Evolutionary conservation across 1,140 invertebrate genomes (phyloP).

Genomic region (Pantala flavescens): DNA sequence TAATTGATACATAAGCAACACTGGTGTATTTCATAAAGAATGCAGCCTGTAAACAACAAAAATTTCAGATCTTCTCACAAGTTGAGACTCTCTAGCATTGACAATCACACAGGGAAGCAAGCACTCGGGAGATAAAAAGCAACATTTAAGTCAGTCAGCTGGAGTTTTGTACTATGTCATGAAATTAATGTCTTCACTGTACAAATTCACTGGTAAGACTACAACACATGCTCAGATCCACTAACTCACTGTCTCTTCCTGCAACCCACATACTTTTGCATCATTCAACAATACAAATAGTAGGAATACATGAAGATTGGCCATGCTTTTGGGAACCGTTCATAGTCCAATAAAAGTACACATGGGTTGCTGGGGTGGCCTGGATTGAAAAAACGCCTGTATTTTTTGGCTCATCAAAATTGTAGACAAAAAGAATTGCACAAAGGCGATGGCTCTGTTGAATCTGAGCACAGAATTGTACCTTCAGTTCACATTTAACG

Average conservation of each 20-base stretch:
- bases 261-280: neutral
- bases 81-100: neutral
- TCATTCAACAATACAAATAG: neutral
- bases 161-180: constrained; percentile 6
- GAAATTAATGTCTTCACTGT: constrained; percentile 7
- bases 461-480: neutral
- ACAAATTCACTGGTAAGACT: constrained; percentile 9
- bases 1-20: constrained; percentile 10
- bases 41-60: constrained; percentile 9
- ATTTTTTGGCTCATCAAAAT: neutral
- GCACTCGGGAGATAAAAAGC: constrained; percentile 7
- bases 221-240: constrained; percentile 4
- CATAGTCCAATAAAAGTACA: constrained; percentile 1
- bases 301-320: constrained; percentile 9
- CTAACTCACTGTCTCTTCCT: constrained; percentile 8
- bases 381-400: constrained; percentile 9
- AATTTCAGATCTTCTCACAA: constrained; percentile 10
- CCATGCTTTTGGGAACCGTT: neutral
- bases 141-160: constrained; percentile 9
- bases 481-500: neutral
- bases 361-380: neutral
- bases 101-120: constrained; percentile 8
- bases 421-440: neutral
- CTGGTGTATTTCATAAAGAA: constrained; percentile 10
- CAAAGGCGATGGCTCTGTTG: neutral